phyloP scores from a whole-genome alignment of 2,888 invertebrate species.

The Pseudococcus jackbeardsleyi region DNA sequence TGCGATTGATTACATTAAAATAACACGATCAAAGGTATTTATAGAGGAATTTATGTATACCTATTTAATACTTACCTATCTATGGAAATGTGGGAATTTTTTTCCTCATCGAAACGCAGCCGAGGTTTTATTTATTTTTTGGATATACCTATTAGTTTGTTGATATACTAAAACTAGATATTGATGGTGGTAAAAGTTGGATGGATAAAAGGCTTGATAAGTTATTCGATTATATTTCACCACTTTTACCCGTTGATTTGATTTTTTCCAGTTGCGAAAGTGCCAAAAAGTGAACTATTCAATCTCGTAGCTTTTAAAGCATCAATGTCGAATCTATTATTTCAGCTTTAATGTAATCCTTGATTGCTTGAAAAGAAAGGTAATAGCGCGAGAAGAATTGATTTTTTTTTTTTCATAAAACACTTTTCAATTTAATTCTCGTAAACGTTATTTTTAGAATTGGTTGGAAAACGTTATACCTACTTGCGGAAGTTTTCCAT shows the following conservation, averaged over 20 bases:
- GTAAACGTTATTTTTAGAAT: slow-evolving; percentile 32
- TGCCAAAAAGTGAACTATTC: slow-evolving; percentile 35
- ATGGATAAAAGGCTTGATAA: neutral
- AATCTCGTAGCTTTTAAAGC: slow-evolving; percentile 31
- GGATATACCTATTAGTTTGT: neutral
- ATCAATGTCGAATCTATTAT: slow-evolving; percentile 36
- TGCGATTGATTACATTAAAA: no score
- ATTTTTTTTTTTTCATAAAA: slow-evolving; percentile 11
- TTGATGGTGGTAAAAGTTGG: neutral
- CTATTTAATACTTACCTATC: neutral
- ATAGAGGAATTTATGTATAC: no score
- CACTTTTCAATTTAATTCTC: slow-evolving; percentile 32
- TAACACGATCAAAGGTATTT: no score
- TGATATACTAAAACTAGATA: neutral
- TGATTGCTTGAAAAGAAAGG: slow-evolving; percentile 46
- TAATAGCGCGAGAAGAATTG: slow-evolving; percentile 52
- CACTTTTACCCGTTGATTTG: neutral
- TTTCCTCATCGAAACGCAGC: neutral
- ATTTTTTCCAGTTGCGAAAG: neutral
- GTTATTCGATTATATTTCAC: slow-evolving; percentile 27
- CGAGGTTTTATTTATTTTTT: neutral
- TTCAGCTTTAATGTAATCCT: slow-evolving; percentile 43
- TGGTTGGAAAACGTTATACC: slow-evolving; percentile 9
- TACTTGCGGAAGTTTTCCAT: slow-evolving; percentile 20
- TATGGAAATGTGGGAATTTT: neutral